phyloP scores from a whole-genome alignment of 2,113 vertebrate species.

The Pollachius pollachius region DNA sequence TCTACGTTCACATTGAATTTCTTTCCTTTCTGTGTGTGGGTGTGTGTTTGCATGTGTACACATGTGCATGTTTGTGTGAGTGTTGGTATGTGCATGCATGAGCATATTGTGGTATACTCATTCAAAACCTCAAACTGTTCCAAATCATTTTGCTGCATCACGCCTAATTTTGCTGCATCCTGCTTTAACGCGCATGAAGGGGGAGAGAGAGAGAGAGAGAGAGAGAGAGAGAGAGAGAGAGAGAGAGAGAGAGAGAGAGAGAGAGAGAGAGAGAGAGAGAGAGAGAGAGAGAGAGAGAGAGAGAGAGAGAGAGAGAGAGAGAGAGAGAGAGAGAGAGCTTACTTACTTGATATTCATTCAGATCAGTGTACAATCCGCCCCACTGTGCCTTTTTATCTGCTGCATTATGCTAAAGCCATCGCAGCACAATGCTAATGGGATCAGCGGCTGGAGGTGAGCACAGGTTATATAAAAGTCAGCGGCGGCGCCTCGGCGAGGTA shows the following conservation, averaged over 20 bases:
- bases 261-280: neutral
- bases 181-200: slow-evolving; percentile 24
- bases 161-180: neutral
- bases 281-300: neutral
- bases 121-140: slow-evolving; percentile 14
- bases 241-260: neutral
- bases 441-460: neutral
- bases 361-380: slow-evolving; percentile 17
- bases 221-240: neutral
- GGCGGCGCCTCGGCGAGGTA: neutral
- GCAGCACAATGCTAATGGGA: neutral
- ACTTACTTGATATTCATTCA: slow-evolving; percentile 23
- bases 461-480: neutral
- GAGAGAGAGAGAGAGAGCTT: neutral
- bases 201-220: neutral
- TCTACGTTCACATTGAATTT: no score
- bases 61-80: neutral
- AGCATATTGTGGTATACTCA: slow-evolving; percentile 6
- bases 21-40: neutral
- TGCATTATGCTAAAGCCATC: neutral
- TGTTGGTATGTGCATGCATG: neutral
- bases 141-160: slow-evolving; percentile 34
- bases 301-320: slow-evolving; percentile 6
- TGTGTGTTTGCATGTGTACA: neutral
- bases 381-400: slow-evolving; percentile 12